Evolutionary conservation across 92 coral and sea anemone genomes (phyloP), one percentile per base, ranked within the genome.

Genomic region (Parazoanthus darwini): DNA sequence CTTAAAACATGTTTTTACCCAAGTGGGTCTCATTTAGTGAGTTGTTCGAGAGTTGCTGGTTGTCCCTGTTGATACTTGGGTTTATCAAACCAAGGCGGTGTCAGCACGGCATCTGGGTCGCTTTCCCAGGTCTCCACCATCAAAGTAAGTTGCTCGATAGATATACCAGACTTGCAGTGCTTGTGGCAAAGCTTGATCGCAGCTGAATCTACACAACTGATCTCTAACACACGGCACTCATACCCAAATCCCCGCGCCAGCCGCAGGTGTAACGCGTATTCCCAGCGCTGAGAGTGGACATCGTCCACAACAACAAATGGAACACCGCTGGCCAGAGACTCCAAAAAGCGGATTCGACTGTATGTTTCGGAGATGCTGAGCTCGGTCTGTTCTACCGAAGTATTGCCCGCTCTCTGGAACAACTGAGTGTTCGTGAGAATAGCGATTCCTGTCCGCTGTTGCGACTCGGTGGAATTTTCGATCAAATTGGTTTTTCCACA

Each of bases 321-420:
- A 26, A 81, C 90, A 11, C 63, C 84, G 44, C 90, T 90, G 33
- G 75, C 89, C 68, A 95, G 56, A 6, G 94, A 94, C 35, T 93
- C 96, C 71, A 95, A 83, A 70, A 90, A 93, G 20, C 92, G 91
- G 29, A 90, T 90, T 77, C 94, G 90, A 84, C 96, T 90, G 82
- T 93, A 95, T 7, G 94, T 95, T 59, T 93, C 96, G 4, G 98
- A 95, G 81, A 95, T 95, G 70, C 91, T 92, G 79, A 91, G 86
- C 42, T 95, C 98, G 4, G 93, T 77, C 75, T 84, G 89, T 67
- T 95, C 96, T 18, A 82, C 82, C 54, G 82, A 37, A 20, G 81
- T 73, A 86, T 89, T 81, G 14, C 93, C 94, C 16, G 93, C 80
- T 88, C 92, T 93, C 81, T 95, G 91, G 76, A 95, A 95, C 35